These are phyloP conservation scores for Dicentrarchus labrax DNA, from an alignment of 2,113 vertebrate genomes.

Conservation along the genomic window DNA sequence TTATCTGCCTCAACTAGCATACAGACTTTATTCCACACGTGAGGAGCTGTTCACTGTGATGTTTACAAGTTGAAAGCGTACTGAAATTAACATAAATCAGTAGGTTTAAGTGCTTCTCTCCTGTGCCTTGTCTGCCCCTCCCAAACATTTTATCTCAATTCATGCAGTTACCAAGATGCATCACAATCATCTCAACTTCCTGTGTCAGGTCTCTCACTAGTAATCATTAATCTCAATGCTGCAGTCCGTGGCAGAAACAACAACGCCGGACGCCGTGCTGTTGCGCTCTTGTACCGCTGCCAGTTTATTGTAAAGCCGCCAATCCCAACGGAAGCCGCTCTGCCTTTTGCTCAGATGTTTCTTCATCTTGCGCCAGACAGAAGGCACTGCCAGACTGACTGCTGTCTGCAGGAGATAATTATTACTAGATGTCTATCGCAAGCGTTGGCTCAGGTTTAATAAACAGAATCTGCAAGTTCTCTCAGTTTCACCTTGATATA, in stretches of 20 bases:
- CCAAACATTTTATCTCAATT: neutral
- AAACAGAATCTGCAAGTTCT: neutral
- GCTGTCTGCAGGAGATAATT: constrained; percentile 39
- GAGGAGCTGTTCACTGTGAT: neutral
- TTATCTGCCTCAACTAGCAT: too few species aligned
- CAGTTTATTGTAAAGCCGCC: constrained; percentile 20
- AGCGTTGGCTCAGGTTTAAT: neutral
- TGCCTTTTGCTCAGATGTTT: neutral
- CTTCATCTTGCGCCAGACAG: constrained; percentile 5
- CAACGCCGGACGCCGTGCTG: neutral
- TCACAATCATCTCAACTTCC: neutral
- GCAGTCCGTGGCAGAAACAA: neutral
- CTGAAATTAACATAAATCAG: too few species aligned
- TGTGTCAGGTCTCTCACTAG: neutral
- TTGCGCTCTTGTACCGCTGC: neutral
- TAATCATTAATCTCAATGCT: constrained; percentile 5
- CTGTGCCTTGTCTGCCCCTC: neutral
- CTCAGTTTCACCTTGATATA: neutral
- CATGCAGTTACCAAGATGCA: neutral
- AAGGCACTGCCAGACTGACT: neutral
- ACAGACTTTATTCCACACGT: too few species aligned
- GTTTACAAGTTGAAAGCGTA: neutral
- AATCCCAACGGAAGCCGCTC: neutral
- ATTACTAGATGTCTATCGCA: neutral
- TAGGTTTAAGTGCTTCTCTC: neutral